Base-by-base conservation (phyloP, 2,888 invertebrate genomes). In the Fissipunctia ypsillon region DNA sequence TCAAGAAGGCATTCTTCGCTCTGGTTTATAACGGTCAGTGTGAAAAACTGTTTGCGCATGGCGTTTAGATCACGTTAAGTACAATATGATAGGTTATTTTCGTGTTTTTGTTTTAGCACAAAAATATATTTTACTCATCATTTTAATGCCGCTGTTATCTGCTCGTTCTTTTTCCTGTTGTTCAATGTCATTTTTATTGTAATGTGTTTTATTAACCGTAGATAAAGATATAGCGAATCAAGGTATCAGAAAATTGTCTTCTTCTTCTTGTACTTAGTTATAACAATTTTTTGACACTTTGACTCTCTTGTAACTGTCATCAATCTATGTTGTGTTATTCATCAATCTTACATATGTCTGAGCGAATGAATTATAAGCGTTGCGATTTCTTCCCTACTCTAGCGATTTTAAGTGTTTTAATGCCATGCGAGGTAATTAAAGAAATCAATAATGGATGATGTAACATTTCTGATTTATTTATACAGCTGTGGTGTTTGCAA, bases 1-100 rank as follows among this genome's bases (percentile, higher is more conserved):
- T 99, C 84, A 99, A 99, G 96, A 99, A 99, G 95, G 99, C 99
- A 67, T 99, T 99, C 97, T 99, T 99, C 96, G 99, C 99, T 56
- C 97, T 99, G 84, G 99, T 99, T 76, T 99, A 99, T 96, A 99
- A 99, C 97, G 99, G 98, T 98, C 90, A 97, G 95, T 93, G 78
- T 80, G 45, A 70, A 67, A 56, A 64, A 79, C 59, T 78, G 73
- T 56, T 71, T 63, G 57, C 67, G 72, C 66, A 6, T 57, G 71
- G 63, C 67, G 69, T 70, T 74, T 74, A 76, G 69, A 74, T 75
- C 57, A 59, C 74, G 83, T 73, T 73, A 72, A 83, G 73, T 79
- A 52, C 57, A 73, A 66, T 69, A 52, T 74, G 50, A 35, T 59
- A 75, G 72, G 38, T 38, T 72, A 67, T 63, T 74, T 71, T 67